These are phyloP conservation scores for Pelvicachromis taeniatus DNA, from an alignment of 2,113 vertebrate species.

Conservation along the genomic window DNA sequence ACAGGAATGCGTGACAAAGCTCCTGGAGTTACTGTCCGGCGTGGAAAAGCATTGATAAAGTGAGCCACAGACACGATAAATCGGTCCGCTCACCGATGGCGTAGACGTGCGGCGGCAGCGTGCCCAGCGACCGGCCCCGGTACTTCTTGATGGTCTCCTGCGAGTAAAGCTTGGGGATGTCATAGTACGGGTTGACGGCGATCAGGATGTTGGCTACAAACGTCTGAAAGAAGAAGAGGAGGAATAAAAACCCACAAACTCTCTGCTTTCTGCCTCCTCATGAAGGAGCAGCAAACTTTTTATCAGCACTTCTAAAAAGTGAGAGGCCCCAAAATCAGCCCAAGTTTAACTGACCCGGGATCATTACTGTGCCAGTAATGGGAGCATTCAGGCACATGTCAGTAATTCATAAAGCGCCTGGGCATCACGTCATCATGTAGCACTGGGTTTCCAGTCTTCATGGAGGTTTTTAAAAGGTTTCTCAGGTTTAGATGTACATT, in stretches of 20 bases:
- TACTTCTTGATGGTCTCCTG: constrained; percentile 86
- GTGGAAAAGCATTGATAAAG: background rate
- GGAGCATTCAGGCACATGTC: background rate
- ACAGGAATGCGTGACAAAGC: background rate
- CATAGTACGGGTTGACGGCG: constrained; percentile 95
- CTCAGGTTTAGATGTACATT: background rate
- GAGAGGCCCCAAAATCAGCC: background rate
- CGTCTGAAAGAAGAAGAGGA: constrained; percentile 72
- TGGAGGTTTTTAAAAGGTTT: background rate
- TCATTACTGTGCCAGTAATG: background rate
- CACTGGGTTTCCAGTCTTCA: background rate
- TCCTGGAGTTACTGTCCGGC: background rate
- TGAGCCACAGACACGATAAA: background rate
- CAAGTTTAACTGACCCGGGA: background rate
- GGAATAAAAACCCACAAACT: background rate
- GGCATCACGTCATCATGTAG: background rate
- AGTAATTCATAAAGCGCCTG: background rate
- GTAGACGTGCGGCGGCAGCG: constrained; percentile 92
- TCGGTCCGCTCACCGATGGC: constrained; percentile 88
- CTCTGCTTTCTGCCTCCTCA: background rate
- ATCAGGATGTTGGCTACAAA: constrained; percentile 98
- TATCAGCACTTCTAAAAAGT: background rate
- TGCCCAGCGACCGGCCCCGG: constrained; percentile 89
- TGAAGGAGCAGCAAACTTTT: background rate
- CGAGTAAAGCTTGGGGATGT: constrained; percentile 91